Percentiles rank a stretch among this genome's conserved stretches.
phyloP scores from a whole-genome alignment of 2,797 vertebrate genomes.

The Meda fulgida region DNA sequence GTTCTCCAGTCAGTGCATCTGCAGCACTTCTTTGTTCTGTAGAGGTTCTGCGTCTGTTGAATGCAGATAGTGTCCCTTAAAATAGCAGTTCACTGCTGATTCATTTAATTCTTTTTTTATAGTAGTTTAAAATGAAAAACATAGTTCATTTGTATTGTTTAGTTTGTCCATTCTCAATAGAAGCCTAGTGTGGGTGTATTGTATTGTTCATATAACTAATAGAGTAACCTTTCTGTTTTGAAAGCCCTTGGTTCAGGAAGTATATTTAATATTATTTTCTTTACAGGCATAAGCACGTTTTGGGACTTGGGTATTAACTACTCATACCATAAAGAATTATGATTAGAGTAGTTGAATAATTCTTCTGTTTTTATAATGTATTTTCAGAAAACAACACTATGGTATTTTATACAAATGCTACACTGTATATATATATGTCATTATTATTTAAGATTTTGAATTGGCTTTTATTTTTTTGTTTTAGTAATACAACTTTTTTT shows the following conservation, averaged over 20 bases:
- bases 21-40: constrained; percentile 2
- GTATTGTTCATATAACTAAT: not conserved
- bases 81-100: not conserved
- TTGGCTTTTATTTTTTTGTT: not conserved
- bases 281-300: not conserved
- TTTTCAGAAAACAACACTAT: not conserved
- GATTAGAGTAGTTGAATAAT: not conserved
- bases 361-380: not conserved
- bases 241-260: not conserved
- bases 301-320: not conserved
- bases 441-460: not conserved
- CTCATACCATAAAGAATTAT: not conserved
- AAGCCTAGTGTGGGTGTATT: not conserved
- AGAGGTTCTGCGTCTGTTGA: not conserved
- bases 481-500: no score
- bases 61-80: constrained; percentile 11
- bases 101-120: not conserved
- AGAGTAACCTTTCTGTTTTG: not conserved
- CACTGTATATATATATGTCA: no score
- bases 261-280: not conserved
- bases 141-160: not conserved
- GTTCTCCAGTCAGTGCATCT: not conserved
- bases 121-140: not conserved
- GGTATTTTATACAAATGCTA: no score
- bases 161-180: not conserved